Conservation (phyloP, 2,888 invertebrate genomes). For the Ichneumoninae sp. region DNA sequence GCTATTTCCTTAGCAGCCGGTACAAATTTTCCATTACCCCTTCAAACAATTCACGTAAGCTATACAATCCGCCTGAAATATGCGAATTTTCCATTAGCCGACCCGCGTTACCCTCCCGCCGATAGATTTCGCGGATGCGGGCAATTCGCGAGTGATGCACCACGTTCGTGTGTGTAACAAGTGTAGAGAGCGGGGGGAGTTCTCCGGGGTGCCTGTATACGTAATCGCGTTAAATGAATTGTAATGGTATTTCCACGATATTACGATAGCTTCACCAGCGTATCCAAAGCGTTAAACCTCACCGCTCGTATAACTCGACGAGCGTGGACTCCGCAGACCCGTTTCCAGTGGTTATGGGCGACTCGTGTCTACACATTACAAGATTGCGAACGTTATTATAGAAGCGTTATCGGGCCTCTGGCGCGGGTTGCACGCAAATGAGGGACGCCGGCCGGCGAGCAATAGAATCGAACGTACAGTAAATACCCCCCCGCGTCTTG, state of each 20-base stretch:
- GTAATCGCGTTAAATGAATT: conserved; percentile 74
- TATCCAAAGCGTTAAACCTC: conserved; percentile 21
- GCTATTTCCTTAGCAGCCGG: no score
- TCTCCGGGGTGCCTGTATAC: conserved; percentile 65
- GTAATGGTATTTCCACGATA: conserved; percentile 72
- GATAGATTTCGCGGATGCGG: conserved; percentile 55
- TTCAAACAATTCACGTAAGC: no score
- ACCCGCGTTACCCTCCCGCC: conserved; percentile 19
- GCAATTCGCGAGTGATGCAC: conserved; percentile 41
- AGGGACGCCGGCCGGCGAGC: conserved; percentile 47
- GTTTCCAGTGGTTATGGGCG: conserved; percentile 23
- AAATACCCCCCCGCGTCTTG: conserved; percentile 30
- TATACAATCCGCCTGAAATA: background rate
- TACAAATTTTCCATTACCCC: no score
- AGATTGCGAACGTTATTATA: conserved; percentile 40
- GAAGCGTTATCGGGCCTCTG: conserved; percentile 46
- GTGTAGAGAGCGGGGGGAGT: conserved; percentile 48
- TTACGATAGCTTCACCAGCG: conserved; percentile 3
- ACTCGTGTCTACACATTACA: conserved; percentile 43
- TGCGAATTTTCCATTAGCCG: background rate
- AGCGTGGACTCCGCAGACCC: background rate
- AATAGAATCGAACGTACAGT: conserved; percentile 48
- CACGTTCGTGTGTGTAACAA: conserved; percentile 53
- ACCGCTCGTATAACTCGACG: conserved; percentile 52
- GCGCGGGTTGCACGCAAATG: conserved; percentile 55